Evolutionary conservation across 2,888 invertebrate genomes (phyloP).

Genomic region (Chrysolina americana): DNA sequence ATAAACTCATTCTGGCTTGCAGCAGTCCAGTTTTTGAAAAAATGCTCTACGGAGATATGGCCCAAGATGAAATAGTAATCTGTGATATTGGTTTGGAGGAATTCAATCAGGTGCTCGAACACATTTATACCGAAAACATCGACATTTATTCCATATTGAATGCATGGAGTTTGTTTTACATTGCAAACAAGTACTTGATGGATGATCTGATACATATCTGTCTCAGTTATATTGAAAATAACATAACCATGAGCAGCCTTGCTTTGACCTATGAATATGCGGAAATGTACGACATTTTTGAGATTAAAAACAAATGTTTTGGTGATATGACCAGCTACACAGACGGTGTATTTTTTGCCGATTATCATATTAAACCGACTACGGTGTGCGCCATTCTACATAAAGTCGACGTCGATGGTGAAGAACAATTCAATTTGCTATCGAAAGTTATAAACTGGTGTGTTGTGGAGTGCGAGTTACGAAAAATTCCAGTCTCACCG

Average conservation of each 20-base stretch:
- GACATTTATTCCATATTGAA: constrained; percentile 73
- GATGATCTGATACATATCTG: constrained; percentile 72
- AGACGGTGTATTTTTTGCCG: constrained; percentile 70
- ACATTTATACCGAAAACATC: constrained; percentile 76
- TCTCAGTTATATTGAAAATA: constrained; percentile 71
- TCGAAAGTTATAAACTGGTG: constrained; percentile 73
- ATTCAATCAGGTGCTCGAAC: constrained; percentile 75
- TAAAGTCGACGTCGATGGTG: constrained; percentile 22
- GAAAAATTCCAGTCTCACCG: constrained; percentile 63
- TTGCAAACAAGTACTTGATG: constrained; percentile 78
- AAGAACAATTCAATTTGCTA: constrained; percentile 35
- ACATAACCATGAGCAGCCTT: constrained; percentile 74
- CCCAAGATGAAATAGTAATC: constrained; percentile 70
- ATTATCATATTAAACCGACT: constrained; percentile 71
- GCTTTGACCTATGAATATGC: constrained; percentile 75
- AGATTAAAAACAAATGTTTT: constrained; percentile 71
- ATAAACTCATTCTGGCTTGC: constrained; percentile 76
- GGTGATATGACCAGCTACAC: constrained; percentile 74
- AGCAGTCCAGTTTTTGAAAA: constrained; percentile 80
- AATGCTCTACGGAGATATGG: constrained; percentile 78
- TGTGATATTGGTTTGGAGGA: constrained; percentile 76
- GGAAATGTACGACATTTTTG: constrained; percentile 73
- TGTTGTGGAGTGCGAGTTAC: constrained; percentile 70
- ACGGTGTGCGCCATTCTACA: constrained; percentile 71
- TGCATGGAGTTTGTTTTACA: constrained; percentile 77